These are phyloP conservation scores for Phragmatobia fuliginosa DNA, from an alignment of 2,888 invertebrate genomes.

Conservation along the genomic window DNA sequence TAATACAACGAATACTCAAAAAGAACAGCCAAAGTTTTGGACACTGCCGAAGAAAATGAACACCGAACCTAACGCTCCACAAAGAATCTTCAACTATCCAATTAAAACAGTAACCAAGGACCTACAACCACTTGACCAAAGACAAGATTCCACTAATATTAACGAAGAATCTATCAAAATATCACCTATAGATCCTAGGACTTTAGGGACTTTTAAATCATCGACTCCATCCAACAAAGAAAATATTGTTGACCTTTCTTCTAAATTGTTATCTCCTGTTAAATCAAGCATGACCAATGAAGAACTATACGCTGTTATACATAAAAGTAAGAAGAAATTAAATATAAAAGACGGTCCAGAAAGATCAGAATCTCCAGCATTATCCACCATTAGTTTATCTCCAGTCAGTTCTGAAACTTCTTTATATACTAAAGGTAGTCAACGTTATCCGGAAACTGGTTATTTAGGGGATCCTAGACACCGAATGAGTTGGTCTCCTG, in stretches of 20 bases:
- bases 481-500: conserved; percentile 89
- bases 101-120: conserved; percentile 53
- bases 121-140: conserved; percentile 47
- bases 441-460: conserved; percentile 87
- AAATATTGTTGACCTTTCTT: conserved; percentile 81
- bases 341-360: conserved; percentile 88
- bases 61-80: conserved; percentile 56
- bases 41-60: conserved; percentile 83
- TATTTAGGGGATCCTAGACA: conserved; percentile 86
- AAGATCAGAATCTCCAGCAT: conserved; percentile 79
- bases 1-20: conserved; percentile 57
- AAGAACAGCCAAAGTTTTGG: conserved; percentile 85
- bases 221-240: conserved; percentile 89
- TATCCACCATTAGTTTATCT: conserved; percentile 80
- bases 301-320: conserved; percentile 91
- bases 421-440: conserved; percentile 74
- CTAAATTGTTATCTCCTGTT: conserved; percentile 88
- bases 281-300: conserved; percentile 93
- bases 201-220: conserved; percentile 87
- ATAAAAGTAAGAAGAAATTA: conserved; percentile 91
- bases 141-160: conserved; percentile 32
- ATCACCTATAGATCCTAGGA: conserved; percentile 90
- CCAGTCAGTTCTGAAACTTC: conserved; percentile 83
- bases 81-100: conserved; percentile 58
- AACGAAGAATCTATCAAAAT: conserved; percentile 84